phyloP scores from a whole-genome alignment of 53 echinoderm and acorn worm genomes.

The Arbacia lixula region DNA sequence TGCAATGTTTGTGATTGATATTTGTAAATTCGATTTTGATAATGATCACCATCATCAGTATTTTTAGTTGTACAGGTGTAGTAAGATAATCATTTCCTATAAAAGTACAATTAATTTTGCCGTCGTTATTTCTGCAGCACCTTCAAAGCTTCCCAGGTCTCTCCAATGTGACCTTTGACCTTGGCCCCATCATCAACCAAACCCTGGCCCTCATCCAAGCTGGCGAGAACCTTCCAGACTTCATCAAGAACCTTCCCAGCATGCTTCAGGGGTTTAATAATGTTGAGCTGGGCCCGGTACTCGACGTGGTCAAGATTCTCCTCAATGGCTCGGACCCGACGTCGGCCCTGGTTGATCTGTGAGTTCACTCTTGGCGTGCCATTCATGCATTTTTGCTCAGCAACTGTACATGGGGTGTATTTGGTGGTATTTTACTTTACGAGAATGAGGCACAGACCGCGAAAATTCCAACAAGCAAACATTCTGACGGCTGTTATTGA shows the following conservation, averaged over 20 bases:
- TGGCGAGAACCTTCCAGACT: constrained; percentile 34
- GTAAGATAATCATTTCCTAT: too few relatives aligned
- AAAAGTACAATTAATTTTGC: not conserved
- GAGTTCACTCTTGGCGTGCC: not conserved
- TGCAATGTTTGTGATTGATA: too few relatives aligned
- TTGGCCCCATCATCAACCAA: constrained; percentile 39
- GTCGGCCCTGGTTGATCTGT: not conserved
- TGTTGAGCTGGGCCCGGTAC: not conserved
- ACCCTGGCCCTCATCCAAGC: not conserved
- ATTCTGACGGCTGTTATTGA: too few relatives aligned
- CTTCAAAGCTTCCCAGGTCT: not conserved
- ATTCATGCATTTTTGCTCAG: too few relatives aligned
- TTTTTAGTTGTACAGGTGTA: not conserved
- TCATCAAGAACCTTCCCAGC: constrained; percentile 40
- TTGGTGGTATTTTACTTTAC: too few relatives aligned
- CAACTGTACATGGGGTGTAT: too few relatives aligned
- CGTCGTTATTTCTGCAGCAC: not conserved
- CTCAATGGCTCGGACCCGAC: not conserved
- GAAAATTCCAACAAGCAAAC: too few relatives aligned
- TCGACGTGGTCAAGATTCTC: not conserved
- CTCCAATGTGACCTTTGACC: constrained; percentile 3
- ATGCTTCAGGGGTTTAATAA: constrained; percentile 2
- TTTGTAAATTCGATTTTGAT: too few relatives aligned
- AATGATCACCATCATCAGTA: too few relatives aligned
- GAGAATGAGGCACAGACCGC: too few relatives aligned